Evolutionary conservation across 2,888 invertebrate genomes (phyloP), one percentile per base, ranked within the genome.

Genomic region (Dasysyrphus tricinctus): DNA sequence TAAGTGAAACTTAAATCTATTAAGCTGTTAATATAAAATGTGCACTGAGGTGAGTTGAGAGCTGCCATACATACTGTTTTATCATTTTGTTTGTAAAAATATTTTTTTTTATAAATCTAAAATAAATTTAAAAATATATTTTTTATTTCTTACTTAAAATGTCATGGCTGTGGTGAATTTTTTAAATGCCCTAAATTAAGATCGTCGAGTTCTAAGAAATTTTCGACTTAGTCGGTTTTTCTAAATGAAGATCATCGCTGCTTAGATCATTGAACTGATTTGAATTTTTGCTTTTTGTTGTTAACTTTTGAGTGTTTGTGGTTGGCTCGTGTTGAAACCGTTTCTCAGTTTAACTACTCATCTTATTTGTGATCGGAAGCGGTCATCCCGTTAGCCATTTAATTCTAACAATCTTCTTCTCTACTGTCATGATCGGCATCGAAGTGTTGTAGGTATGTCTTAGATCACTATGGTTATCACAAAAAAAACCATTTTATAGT

Each of bases 11-110:
- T 51, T 34, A 63, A 44, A 14, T 54, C 29, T 47, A 57, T 49
- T 47, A 47, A 72, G 42, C 56, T 76, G 47, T 49, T 34, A 11
- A 57, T 37, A 65, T 37, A 85, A 70, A 82, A 86, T 86, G 86
- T 86, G 86, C 29, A 82, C 86, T 75, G 86, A 86, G 86, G 86
- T 86, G 79, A 86, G 86, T 86, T 80, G 0, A 32, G 3, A 32
- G 29, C 3, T 24, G 24, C 3, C 4, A 16, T 29, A 65, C 29
- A 19, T 47, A 8, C 5, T 75, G 29, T 39, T 29, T 5, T 39
- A n/a, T 54, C 2, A 39, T 19, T 37, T 32, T 24, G 16, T 51
- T 39, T 70, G 32, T 47, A 72, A 39, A 42, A n/a, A 59, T 54
- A 14, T 59, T 73, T 61, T 61, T 61, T 42, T 16, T 44, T 39